Evolutionary conservation across 2,797 vertebrate genomes (phyloP).

Genomic region (Enteromius radiatus): DNA sequence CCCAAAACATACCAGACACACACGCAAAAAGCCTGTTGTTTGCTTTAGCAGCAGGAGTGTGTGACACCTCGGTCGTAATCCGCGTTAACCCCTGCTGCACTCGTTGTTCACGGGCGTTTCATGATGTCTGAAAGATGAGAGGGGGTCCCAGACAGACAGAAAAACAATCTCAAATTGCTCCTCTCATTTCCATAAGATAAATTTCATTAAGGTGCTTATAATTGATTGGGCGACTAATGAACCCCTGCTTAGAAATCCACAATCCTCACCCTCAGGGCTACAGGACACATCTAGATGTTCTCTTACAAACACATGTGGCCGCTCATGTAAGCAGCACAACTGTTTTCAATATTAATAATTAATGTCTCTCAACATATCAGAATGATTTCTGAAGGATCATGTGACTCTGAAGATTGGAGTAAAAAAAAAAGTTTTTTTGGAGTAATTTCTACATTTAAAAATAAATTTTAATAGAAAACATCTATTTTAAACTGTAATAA

Average conservation of each 20-base stretch:
- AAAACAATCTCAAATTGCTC: constrained; percentile 78
- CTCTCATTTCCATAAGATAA: constrained; percentile 75
- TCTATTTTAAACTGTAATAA: neutral
- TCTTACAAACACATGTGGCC: neutral
- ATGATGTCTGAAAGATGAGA: constrained; percentile 77
- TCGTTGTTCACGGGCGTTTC: constrained; percentile 71
- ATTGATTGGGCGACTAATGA: constrained; percentile 59
- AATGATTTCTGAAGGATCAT: neutral
- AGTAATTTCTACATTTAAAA: neutral
- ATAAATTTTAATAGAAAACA: neutral
- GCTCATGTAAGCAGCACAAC: neutral
- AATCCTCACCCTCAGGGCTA: constrained; percentile 16
- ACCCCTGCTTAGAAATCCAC: constrained; percentile 53
- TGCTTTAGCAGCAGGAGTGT: constrained; percentile 75
- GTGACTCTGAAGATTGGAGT: neutral
- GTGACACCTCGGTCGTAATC: constrained; percentile 78
- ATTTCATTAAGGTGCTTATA: constrained; percentile 60
- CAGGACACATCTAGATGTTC: neutral
- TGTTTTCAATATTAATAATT: neutral
- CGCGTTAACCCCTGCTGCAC: constrained; percentile 74
- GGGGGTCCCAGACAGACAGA: constrained; percentile 73
- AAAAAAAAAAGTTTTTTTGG: too few relatives aligned
- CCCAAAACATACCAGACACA: constrained; percentile 39
- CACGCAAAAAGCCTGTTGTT: constrained; percentile 63
- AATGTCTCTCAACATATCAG: neutral